Evolutionary conservation across 2,888 invertebrate species (phyloP).

Genomic region (Dynastes hyllus): DNA sequence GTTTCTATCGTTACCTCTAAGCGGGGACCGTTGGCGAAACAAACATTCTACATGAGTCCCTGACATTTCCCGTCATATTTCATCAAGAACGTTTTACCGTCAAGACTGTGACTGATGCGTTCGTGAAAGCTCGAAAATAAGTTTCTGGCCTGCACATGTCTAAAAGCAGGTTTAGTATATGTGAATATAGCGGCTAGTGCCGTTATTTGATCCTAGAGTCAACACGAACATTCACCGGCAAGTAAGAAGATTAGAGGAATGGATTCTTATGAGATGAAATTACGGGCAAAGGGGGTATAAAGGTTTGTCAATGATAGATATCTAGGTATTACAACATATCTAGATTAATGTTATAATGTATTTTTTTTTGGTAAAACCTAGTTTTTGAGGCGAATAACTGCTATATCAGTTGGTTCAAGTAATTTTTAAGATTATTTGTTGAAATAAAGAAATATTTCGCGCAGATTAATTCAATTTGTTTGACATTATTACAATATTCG

Average conservation of each 20-base stretch:
- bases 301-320: background rate
- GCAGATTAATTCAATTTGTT: too few species aligned
- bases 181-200: background rate
- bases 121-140: constrained; percentile 9
- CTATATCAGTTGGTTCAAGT: background rate
- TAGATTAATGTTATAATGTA: background rate
- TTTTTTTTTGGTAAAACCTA: too few species aligned
- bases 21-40: background rate
- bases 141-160: background rate
- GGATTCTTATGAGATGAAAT: too few species aligned
- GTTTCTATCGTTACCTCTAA: too few species aligned
- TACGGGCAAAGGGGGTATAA: too few species aligned
- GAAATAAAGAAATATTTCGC: too few species aligned
- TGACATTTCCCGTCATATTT: constrained; percentile 26
- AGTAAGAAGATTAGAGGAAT: constrained; percentile 22
- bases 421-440: too few species aligned
- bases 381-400: background rate
- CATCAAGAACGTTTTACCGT: constrained; percentile 5
- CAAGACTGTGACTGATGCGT: constrained; percentile 24
- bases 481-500: too few species aligned
- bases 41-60: constrained; percentile 2
- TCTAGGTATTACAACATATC: background rate
- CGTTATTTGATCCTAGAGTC: constrained; percentile 20
- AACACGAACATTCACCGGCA: background rate
- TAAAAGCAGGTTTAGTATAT: background rate